phyloP scores from a whole-genome alignment of 2,113 vertebrate species.

The Herpailurus yagouaroundi region DNA sequence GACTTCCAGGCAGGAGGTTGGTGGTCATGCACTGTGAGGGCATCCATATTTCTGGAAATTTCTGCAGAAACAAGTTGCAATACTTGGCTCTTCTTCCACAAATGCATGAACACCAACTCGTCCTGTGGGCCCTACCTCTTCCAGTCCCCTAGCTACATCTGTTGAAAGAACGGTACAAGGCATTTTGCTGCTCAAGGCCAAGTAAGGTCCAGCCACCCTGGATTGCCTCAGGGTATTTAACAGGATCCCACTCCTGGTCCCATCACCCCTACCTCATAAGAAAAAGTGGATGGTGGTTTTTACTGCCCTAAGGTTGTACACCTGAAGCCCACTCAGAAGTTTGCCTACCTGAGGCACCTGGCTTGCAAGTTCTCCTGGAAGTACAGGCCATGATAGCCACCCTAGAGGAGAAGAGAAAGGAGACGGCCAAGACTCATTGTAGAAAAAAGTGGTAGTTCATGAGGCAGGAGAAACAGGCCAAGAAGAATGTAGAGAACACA shows the following conservation, averaged over 20 bases:
- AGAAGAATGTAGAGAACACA: not conserved
- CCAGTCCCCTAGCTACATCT: not conserved
- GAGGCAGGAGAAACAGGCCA: not conserved
- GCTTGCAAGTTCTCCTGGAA: not conserved
- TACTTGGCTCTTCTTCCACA: not conserved
- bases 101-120: not conserved
- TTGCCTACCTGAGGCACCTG: not conserved
- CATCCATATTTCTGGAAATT: not conserved
- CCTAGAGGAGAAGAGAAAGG: not conserved
- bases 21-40: not conserved
- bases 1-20: not conserved
- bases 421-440: not conserved
- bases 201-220: not conserved
- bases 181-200: not conserved
- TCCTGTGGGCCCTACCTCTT: not conserved
- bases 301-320: not conserved
- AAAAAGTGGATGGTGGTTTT: not conserved
- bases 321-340: not conserved
- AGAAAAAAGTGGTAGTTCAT: not conserved
- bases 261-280: not conserved
- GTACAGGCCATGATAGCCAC: not conserved
- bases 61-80: not conserved
- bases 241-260: not conserved
- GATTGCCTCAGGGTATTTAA: not conserved
- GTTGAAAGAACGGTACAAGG: not conserved